Conservation (phyloP, 2,888 invertebrate genomes). For the Acleris laterana region DNA sequence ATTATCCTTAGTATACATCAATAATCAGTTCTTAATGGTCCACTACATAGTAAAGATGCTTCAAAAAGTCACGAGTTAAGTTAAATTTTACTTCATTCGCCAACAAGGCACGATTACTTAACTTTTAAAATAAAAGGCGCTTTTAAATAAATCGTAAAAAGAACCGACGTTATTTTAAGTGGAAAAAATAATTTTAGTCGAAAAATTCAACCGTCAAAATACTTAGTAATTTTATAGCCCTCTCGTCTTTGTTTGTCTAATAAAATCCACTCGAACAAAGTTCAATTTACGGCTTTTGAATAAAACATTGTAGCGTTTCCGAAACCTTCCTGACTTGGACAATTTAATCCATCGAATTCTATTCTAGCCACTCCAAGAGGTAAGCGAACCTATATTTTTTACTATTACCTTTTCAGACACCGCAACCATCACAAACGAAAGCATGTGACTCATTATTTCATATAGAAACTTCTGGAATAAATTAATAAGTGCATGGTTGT, state of each 20-base stretch:
- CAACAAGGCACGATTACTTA: too few species aligned
- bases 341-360: constrained; percentile 39
- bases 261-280: constrained; percentile 15
- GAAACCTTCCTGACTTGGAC: constrained; percentile 27
- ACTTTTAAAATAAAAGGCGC: too few species aligned
- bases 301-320: constrained; percentile 40
- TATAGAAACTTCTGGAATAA: constrained; percentile 49
- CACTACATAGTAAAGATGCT: too few species aligned
- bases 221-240: constrained; percentile 21
- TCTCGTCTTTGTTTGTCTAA: constrained; percentile 35
- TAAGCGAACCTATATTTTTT: constrained; percentile 59
- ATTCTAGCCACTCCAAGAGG: constrained; percentile 45
- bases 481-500: constrained; percentile 25
- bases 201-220: constrained; percentile 3
- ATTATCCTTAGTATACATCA: constrained; percentile 27
- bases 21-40: neutral
- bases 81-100: too few species aligned
- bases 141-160: too few species aligned
- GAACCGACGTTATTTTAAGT: too few species aligned
- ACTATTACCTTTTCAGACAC: constrained; percentile 72
- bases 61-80: too few species aligned
- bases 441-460: constrained; percentile 70
- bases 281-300: constrained; percentile 38
- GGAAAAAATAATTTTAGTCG: neutral
- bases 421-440: constrained; percentile 72